Evolutionary conservation across 2,888 invertebrate genomes (phyloP).

Genomic region (Lycophotia porphyrea): DNA sequence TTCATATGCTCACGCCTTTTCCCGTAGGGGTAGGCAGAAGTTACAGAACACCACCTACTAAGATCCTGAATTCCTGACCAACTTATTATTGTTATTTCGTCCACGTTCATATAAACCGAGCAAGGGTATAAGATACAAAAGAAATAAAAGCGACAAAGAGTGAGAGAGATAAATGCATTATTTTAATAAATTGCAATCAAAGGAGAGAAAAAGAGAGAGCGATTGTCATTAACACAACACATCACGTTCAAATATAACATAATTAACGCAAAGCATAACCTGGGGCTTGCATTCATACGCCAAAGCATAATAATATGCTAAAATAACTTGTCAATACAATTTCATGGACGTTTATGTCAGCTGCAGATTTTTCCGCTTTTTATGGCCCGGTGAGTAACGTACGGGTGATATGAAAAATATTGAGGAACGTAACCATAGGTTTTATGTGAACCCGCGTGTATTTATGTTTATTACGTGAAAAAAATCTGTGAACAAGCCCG

Average conservation of each 20-base stretch:
- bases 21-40: not conserved
- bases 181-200: not conserved
- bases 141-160: not conserved
- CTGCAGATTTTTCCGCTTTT: conserved; percentile 45
- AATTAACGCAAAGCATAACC: not conserved
- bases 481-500: not conserved
- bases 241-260: not conserved
- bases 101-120: not conserved
- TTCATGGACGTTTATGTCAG: conserved; percentile 27
- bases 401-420: conserved; percentile 9
- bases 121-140: not conserved
- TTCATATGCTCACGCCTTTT: not conserved
- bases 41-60: not conserved
- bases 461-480: not conserved
- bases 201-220: not conserved
- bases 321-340: conserved; percentile 13
- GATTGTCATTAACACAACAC: not conserved
- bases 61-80: not conserved
- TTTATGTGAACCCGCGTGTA: not conserved
- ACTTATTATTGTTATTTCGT: not conserved
- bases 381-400: not conserved
- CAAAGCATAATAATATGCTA: conserved; percentile 7
- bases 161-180: not conserved
- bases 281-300: not conserved
- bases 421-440: conserved; percentile 1